Evolutionary conservation across 2,797 vertebrate species (phyloP).

Genomic region (Rhinatrema bivittatum): DNA sequence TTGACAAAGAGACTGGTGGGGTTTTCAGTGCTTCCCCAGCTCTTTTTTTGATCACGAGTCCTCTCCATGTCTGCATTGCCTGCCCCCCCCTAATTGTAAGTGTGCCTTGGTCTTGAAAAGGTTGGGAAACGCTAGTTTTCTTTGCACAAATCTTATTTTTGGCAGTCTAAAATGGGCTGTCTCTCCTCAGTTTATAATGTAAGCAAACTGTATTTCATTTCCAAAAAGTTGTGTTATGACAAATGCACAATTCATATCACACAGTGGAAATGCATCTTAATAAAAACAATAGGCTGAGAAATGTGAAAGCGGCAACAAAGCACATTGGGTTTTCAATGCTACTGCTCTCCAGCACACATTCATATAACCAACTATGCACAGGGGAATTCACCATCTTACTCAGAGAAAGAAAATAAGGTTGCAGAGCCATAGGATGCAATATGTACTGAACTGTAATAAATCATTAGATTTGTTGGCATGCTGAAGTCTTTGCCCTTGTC

Average conservation of each 20-base stretch:
- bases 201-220: no score
- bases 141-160: no score
- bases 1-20: no score
- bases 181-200: no score
- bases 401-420: background rate
- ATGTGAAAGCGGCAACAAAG: background rate
- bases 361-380: accelerated
- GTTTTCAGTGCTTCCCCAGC: no score
- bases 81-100: no score
- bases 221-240: background rate
- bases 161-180: no score
- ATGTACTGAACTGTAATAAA: constrained; percentile 1
- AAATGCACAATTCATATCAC: background rate
- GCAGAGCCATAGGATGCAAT: background rate
- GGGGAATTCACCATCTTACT: background rate
- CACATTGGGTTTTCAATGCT: background rate
- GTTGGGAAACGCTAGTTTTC: no score
- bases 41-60: no score
- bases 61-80: no score
- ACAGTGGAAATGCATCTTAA: background rate
- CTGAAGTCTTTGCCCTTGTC: constrained; percentile 1
- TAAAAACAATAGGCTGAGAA: background rate
- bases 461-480: constrained; percentile 5
- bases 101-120: no score
- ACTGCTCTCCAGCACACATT: background rate